phyloP scores from a whole-genome alignment of 2,113 vertebrate genomes.

The Oreochromis aureus region DNA sequence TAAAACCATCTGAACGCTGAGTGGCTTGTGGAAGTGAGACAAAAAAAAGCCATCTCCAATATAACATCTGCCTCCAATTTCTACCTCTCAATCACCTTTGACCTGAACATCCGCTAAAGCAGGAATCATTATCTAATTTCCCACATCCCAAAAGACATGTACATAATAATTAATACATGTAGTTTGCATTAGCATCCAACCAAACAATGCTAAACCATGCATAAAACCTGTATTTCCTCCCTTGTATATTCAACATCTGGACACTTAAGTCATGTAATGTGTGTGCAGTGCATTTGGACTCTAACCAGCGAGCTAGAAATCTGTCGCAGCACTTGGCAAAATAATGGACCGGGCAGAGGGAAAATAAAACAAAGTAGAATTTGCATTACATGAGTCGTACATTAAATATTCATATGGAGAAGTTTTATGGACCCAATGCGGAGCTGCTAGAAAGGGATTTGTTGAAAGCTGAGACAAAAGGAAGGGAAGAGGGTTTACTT shows the following conservation, averaged over 20 bases:
- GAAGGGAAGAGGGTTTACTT: not conserved
- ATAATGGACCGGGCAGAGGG: slow-evolving; percentile 42
- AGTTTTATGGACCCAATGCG: slow-evolving; percentile 36
- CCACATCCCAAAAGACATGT: not conserved
- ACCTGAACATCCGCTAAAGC: not conserved
- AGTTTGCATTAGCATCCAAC: not conserved
- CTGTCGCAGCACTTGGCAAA: slow-evolving; percentile 12
- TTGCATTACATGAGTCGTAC: slow-evolving; percentile 61
- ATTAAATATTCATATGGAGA: slow-evolving; percentile 66
- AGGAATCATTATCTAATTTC: not conserved
- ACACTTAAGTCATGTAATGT: not conserved
- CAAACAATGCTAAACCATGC: not conserved
- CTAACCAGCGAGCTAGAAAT: not conserved
- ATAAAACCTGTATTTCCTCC: slow-evolving; percentile 1
- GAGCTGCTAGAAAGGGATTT: slow-evolving; percentile 21
- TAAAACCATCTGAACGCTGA: not conserved
- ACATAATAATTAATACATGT: slow-evolving; percentile 24
- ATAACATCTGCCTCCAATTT: not conserved
- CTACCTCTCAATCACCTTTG: not conserved
- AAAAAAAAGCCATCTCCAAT: not conserved
- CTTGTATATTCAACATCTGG: not conserved
- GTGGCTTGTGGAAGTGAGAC: not conserved
- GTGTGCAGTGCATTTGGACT: not conserved
- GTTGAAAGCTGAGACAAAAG: slow-evolving; percentile 18
- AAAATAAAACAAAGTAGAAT: slow-evolving; percentile 63